phyloP scores from a whole-genome alignment of 1,140 invertebrate species.

The Rhynchophorus ferrugineus region DNA sequence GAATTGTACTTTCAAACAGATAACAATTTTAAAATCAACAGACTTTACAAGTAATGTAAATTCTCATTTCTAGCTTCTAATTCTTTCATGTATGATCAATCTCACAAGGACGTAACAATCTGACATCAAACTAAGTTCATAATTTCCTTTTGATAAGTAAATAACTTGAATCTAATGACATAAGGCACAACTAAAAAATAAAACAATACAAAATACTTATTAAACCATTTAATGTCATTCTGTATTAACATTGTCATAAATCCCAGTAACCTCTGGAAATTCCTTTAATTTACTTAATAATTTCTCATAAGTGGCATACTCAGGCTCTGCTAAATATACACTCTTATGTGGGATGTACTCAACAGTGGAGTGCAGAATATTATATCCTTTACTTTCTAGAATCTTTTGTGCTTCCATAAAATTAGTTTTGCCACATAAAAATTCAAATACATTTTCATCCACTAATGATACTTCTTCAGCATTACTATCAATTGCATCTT shows the following conservation, averaged over 20 bases:
- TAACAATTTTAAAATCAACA: no score
- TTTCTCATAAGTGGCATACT: conserved; percentile 38
- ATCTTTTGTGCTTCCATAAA: conserved; percentile 35
- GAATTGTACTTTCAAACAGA: no score
- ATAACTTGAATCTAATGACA: no score
- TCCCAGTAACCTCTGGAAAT: conserved; percentile 43
- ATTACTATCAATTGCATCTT: conserved; percentile 54
- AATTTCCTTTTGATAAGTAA: no score
- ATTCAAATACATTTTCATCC: conserved; percentile 41
- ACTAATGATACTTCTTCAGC: conserved; percentile 54
- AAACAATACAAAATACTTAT: no score
- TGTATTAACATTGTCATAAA: conserved; percentile 48
- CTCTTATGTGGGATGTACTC: conserved; percentile 41
- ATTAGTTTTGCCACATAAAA: conserved; percentile 38
- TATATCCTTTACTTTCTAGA: conserved; percentile 43
- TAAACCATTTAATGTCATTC: no score
- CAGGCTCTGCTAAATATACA: conserved; percentile 41
- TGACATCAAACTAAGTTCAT: no score
- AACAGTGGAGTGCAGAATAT: conserved; percentile 42
- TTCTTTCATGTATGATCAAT: no score
- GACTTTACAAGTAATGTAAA: no score
- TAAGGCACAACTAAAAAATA: no score
- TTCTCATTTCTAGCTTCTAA: no score
- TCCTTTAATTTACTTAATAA: conserved; percentile 42
- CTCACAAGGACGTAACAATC: no score